Base-by-base conservation (phyloP, 2,797 vertebrate genomes). In the Todus mexicanus region DNA sequence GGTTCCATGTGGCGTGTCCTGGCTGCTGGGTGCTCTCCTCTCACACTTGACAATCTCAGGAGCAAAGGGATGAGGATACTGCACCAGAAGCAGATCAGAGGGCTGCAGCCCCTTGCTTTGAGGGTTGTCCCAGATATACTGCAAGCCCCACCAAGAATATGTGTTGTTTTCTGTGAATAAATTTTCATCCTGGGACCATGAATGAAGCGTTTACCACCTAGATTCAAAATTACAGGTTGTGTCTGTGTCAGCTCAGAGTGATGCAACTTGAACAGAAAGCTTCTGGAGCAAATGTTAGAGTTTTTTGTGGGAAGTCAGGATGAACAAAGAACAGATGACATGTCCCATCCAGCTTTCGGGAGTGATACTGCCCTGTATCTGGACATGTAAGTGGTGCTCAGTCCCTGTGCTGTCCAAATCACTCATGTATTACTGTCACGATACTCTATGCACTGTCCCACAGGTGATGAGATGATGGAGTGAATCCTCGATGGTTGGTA, bases 1-100 rank as follows among this genome's bases (percentile, higher is more conserved):
- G n/a, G 22, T 69, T 10, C 45, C 0, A 3, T 15, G 19, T 27
- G 29, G 19, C 26, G n/a, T 29, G 22, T 82, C 21, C 29, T 51
- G 71, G 57, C 18, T 60, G 29, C 71, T 79, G 51, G 22, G 60
- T 65, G 53, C 54, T 92, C 61, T 71, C 13, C 50, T 25, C 11
- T 86, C 54, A 40, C 3, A 2, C 18, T 43, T 0, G 0, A 86
- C 17, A 25, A 22, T 69, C 53, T 70, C 0, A 0, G 65, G 45
- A 77, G 35, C 8, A 38, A 56, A 81, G n/a, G 27, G 31, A 18
- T 38, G 72, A 56, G n/a, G 29, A 38, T 12, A 7, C 47, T 84
- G 56, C 6, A 15, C 35, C 47, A 70, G 60, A 59, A 63, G 31
- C 23, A 42, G 18, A n/a, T 9, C 43, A 64, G 47, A 37, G 27